phyloP scores from a whole-genome alignment of 2,888 invertebrate genomes.

The Caenorhabditis sp. region DNA sequence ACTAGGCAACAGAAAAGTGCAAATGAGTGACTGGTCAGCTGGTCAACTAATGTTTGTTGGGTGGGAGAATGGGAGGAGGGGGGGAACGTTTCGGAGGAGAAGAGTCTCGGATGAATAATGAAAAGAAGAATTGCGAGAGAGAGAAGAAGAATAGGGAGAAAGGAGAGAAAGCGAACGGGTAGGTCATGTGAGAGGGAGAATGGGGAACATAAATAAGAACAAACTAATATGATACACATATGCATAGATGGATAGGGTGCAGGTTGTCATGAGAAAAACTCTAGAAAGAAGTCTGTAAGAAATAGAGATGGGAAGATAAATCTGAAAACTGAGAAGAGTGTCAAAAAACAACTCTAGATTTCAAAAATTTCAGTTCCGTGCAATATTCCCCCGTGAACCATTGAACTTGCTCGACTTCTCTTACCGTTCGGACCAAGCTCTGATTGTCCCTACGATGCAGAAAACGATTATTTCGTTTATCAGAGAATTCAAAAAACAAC shows the following conservation, averaged over 20 bases:
- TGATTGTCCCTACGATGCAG: too few relatives aligned
- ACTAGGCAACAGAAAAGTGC: too few relatives aligned
- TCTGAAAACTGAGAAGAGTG: too few relatives aligned
- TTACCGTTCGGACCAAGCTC: too few relatives aligned
- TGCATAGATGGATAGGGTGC: not conserved
- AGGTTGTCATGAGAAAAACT: not conserved
- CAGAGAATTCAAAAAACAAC: too few relatives aligned
- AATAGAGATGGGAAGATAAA: too few relatives aligned
- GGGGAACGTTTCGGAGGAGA: not conserved
- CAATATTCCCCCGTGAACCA: too few relatives aligned
- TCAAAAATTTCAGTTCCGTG: too few relatives aligned
- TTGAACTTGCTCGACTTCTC: too few relatives aligned
- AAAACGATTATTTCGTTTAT: too few relatives aligned
- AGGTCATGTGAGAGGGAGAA: not conserved
- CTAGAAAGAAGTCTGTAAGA: too few relatives aligned
- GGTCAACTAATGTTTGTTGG: slow-evolving; percentile 1
- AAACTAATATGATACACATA: not conserved
- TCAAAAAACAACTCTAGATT: too few relatives aligned
- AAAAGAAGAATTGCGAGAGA: not conserved
- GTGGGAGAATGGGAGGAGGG: not conserved
- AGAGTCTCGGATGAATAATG: slow-evolving; percentile 6
- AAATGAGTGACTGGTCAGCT: not conserved
- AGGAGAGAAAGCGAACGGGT: not conserved
- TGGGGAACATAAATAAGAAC: not conserved
- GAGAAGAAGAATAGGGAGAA: not conserved